phyloP scores from a whole-genome alignment of 2,888 invertebrate genomes.

The Monoplex corrugatus region DNA sequence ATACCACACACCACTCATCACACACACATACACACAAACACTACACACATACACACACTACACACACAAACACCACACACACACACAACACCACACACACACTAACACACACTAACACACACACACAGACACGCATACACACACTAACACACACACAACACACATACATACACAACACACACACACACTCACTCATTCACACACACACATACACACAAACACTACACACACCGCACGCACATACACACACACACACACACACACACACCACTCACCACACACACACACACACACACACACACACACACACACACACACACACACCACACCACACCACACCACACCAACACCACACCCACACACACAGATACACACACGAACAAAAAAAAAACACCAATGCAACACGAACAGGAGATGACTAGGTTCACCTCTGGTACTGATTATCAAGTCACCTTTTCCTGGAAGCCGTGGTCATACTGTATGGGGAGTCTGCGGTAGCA shows the following conservation, averaged over 20 bases:
- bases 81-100: too few relatives aligned
- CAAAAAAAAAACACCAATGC: neutral
- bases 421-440: neutral
- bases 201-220: too few relatives aligned
- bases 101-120: too few relatives aligned
- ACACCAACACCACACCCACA: neutral
- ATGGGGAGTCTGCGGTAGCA: slow-evolving; percentile 76
- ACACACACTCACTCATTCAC: too few relatives aligned
- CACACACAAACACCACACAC: too few relatives aligned
- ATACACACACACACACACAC: neutral
- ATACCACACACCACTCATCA: too few relatives aligned
- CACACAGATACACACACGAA: neutral
- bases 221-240: too few relatives aligned
- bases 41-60: too few relatives aligned
- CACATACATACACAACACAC: too few relatives aligned
- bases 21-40: too few relatives aligned
- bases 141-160: too few relatives aligned
- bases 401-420: neutral
- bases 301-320: neutral
- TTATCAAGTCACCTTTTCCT: slow-evolving; percentile 53
- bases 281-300: slow-evolving; percentile 5
- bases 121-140: too few relatives aligned
- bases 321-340: neutral
- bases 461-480: slow-evolving; percentile 65
- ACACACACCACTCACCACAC: neutral